These are phyloP conservation scores for Alsophila aescularia DNA, from an alignment of 2,888 invertebrate genomes.

Conservation along the genomic window DNA sequence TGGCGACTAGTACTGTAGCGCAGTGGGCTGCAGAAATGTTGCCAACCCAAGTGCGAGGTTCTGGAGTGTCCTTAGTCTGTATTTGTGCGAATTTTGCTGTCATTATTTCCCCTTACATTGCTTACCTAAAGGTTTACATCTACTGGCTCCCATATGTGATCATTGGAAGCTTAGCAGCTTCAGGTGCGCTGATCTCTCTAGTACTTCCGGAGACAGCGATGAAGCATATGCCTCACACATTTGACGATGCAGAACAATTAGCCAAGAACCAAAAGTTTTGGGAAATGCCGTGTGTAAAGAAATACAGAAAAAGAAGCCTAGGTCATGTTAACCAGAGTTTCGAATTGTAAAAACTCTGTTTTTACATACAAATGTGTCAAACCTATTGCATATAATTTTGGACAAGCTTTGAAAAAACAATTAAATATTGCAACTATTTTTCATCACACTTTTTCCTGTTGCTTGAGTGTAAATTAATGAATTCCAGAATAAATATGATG, in stretches of 20 bases:
- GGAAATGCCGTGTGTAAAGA: constrained; percentile 54
- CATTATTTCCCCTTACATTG: constrained; percentile 61
- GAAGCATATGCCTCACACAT: constrained; percentile 68
- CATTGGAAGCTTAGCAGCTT: constrained; percentile 47
- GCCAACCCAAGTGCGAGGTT: constrained; percentile 60
- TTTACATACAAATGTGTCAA: no score
- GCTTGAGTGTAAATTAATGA: no score
- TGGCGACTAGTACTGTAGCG: constrained; percentile 50
- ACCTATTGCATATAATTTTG: no score
- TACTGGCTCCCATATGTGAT: constrained; percentile 63
- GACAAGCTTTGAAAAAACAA: no score
- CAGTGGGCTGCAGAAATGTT: constrained; percentile 64
- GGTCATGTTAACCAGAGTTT: constrained; percentile 37
- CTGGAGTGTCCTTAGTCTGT: constrained; percentile 56
- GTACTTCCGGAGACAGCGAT: constrained; percentile 66
- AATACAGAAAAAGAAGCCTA: constrained; percentile 31
- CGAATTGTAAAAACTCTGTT: constrained; percentile 31
- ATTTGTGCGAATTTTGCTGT: constrained; percentile 57
- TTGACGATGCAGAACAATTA: constrained; percentile 65
- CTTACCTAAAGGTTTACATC: constrained; percentile 56
- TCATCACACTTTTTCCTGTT: no score
- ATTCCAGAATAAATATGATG: no score
- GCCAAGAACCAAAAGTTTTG: constrained; percentile 52
- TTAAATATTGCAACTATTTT: no score
- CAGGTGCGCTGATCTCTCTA: constrained; percentile 50